Percentiles rank a stretch among this genome's conserved stretches.
Conservation (phyloP, 2,797 vertebrate species). For the Acanthurus lineatus region DNA sequence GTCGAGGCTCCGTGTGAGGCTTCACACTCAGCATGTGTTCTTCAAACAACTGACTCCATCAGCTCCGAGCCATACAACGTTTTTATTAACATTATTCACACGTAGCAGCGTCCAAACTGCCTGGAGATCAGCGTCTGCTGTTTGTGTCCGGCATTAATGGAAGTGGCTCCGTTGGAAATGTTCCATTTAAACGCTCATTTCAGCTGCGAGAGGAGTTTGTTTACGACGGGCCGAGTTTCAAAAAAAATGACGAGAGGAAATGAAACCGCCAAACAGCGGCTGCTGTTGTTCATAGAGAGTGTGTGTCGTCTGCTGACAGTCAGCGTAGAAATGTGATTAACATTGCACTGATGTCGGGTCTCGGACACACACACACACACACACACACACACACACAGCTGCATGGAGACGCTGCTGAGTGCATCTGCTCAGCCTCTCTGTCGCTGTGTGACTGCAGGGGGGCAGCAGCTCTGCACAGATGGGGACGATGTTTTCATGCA, state of each 20-base stretch:
- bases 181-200: constrained; percentile 43
- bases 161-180: constrained; percentile 41
- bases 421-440: constrained; percentile 58
- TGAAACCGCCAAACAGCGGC: constrained; percentile 53
- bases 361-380: not conserved
- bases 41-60: constrained; percentile 62
- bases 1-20: constrained; percentile 46
- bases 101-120: constrained; percentile 2
- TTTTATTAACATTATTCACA: constrained; percentile 52
- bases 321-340: constrained; percentile 70
- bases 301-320: constrained; percentile 54
- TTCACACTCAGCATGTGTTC: constrained; percentile 42
- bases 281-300: constrained; percentile 34
- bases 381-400: constrained; percentile 51
- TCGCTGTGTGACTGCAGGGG: constrained; percentile 67
- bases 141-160: constrained; percentile 49
- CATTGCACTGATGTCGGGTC: constrained; percentile 68
- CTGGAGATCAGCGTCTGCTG: constrained; percentile 25
- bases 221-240: constrained; percentile 38
- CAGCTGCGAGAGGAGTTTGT: constrained; percentile 38
- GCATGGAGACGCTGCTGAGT: constrained; percentile 68
- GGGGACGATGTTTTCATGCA: constrained; percentile 71
- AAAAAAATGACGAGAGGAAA: constrained; percentile 56
- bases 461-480: constrained; percentile 71
- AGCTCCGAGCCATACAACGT: constrained; percentile 26